Conservation (phyloP, 2,888 invertebrate species). For the Agapetus fuscipes region DNA sequence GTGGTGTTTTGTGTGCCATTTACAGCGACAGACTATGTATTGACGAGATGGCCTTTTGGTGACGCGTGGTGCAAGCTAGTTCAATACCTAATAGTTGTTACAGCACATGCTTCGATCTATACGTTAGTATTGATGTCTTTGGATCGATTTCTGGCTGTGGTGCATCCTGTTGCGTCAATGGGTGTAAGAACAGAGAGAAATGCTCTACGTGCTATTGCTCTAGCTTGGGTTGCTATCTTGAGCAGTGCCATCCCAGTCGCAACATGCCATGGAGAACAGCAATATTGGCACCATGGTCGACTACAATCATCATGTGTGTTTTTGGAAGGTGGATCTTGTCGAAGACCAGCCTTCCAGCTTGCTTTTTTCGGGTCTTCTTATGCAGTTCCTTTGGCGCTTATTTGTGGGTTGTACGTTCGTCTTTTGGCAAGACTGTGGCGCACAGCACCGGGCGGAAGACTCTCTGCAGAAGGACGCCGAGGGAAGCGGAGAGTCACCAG, state of each 20-base stretch:
- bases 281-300: slow-evolving; percentile 52
- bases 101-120: slow-evolving; percentile 89
- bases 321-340: slow-evolving; percentile 51
- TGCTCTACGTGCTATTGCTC: slow-evolving; percentile 66
- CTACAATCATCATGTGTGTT: slow-evolving; percentile 62
- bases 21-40: slow-evolving; percentile 82
- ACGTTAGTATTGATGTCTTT: slow-evolving; percentile 90
- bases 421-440: slow-evolving; percentile 85
- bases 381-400: slow-evolving; percentile 76
- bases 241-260: slow-evolving; percentile 70
- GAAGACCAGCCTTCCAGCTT: slow-evolving; percentile 57
- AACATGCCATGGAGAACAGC: slow-evolving; percentile 65
- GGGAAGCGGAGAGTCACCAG: slow-evolving; percentile 84
- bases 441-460: slow-evolving; percentile 69
- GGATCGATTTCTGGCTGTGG: slow-evolving; percentile 87
- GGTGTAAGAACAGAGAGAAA: slow-evolving; percentile 73
- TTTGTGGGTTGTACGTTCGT: slow-evolving; percentile 78
- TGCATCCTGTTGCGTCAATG: slow-evolving; percentile 85
- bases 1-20: slow-evolving; percentile 92
- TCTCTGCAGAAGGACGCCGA: slow-evolving; percentile 70
- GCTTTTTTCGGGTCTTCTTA: slow-evolving; percentile 84
- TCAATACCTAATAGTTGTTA: slow-evolving; percentile 85
- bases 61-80: slow-evolving; percentile 83
- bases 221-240: slow-evolving; percentile 74
- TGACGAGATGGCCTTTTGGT: slow-evolving; percentile 86